Evolutionary conservation across 2,888 invertebrate species (phyloP), one percentile per base, ranked within the genome.

Genomic region (Polia nebulosa): DNA sequence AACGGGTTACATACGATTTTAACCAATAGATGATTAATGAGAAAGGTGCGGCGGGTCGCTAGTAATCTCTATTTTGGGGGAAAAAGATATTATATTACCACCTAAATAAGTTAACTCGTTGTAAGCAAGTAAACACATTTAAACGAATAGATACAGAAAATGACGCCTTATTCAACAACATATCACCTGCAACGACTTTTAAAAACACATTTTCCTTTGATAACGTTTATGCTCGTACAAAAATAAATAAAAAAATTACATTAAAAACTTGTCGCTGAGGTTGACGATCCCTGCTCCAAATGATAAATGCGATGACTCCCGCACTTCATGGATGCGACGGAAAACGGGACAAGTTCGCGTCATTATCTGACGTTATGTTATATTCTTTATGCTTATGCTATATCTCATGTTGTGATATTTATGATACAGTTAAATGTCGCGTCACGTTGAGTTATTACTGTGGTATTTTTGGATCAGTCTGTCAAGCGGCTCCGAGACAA

Each of bases 301-400:
- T 80, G 62, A 79, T 70, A 74, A 66, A 78, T 69, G 61, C 47
- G 47, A 78, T 69, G 79, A 79, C 73, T 82, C 49, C 29, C 34
- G 60, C 67, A 68, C 67, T 78, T 66, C 66, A 51, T 78, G 72
- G 66, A 49, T 53, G 80, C 56, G 64, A 52, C 45, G 36, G 52
- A 57, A 72, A 79, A 65, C 45, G 57, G 80, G 66, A 36, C 58
- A 75, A 74, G 75, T 58, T 74, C 80, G 41, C 3, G 58, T 74
- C 80, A 74, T 74, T 74, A 79, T 72, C n/a, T 72, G 39, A 53
- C 39, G 25, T 62, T 29, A 39, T 72, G 39, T 79, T 44, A 72
- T 73, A 64, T 72, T 44, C 32, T 78, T 52, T 73, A 51, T 13
- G 41, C 20, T 20, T 41, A 72, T 71, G 34, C 20, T 61, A 72